Percentiles rank a stretch among this genome's conserved stretches.
These are phyloP conservation scores for Aleadryas rufinucha DNA, from an alignment of 2,113 vertebrate genomes.

Conservation along the genomic window DNA sequence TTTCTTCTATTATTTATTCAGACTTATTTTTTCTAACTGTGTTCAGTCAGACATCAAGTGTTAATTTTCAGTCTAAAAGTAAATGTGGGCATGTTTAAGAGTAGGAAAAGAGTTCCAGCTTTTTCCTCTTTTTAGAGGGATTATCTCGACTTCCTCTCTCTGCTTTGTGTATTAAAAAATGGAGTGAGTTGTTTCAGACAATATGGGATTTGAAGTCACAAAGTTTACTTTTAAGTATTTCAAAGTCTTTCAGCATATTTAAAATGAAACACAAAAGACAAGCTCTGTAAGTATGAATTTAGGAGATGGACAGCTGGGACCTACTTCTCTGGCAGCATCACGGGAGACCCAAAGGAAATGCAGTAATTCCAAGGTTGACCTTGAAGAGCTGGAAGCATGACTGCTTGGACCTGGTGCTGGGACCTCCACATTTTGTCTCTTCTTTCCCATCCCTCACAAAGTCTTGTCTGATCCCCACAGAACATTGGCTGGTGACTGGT, in stretches of 20 bases:
- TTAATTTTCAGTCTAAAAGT: neutral
- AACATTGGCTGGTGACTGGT: rapidly evolving
- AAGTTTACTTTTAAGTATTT: neutral
- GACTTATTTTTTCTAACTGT: neutral
- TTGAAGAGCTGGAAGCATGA: neutral
- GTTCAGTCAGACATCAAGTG: neutral
- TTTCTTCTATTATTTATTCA: neutral
- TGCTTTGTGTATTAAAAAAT: neutral
- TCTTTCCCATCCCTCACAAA: neutral
- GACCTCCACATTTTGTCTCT: rapidly evolving
- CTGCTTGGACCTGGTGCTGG: neutral
- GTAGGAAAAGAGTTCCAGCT: neutral
- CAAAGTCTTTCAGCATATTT: neutral
- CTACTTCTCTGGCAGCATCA: neutral
- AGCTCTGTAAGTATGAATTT: neutral
- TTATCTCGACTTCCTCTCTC: neutral
- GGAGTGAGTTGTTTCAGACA: neutral
- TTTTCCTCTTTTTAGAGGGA: neutral
- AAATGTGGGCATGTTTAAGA: neutral
- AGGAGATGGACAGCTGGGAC: neutral
- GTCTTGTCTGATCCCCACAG: neutral
- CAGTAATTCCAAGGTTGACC: neutral
- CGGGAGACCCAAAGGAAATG: neutral
- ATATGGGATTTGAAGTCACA: neutral
- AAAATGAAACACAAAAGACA: neutral